Percentiles rank a stretch among this genome's conserved stretches.
These are phyloP conservation scores for Drosophila pallidifrons DNA, from an alignment of 1,140 invertebrate genomes.

Conservation along the genomic window DNA sequence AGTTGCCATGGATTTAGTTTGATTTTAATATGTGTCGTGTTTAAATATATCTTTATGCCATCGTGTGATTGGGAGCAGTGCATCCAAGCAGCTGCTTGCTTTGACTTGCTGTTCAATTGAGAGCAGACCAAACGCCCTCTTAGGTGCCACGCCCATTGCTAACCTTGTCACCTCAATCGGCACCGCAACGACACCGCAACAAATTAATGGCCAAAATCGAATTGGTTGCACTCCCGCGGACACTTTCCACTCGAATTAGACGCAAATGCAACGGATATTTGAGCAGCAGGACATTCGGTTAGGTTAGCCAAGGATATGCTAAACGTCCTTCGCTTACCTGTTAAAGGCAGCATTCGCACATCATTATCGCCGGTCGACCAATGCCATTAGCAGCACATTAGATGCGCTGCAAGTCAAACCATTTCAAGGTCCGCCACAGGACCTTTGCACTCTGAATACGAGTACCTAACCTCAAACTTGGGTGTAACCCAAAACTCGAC, in stretches of 20 bases:
- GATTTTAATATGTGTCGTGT: slow-evolving; percentile 43
- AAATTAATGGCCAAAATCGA: slow-evolving; percentile 43
- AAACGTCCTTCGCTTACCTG: slow-evolving; percentile 49
- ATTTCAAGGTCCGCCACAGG: slow-evolving; percentile 26
- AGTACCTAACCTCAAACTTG: slow-evolving; percentile 29
- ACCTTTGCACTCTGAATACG: slow-evolving; percentile 19
- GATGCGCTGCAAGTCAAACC: slow-evolving; percentile 41
- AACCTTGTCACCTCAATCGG: slow-evolving; percentile 30
- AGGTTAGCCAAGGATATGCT: slow-evolving; percentile 1
- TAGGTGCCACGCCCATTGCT: slow-evolving; percentile 1
- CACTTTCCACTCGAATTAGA: slow-evolving; percentile 40
- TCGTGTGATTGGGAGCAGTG: not conserved
- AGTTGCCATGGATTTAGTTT: slow-evolving; percentile 45
- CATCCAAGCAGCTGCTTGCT: slow-evolving; percentile 17
- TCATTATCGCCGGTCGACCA: slow-evolving; percentile 79
- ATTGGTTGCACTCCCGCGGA: slow-evolving; percentile 33
- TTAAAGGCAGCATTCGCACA: slow-evolving; percentile 61
- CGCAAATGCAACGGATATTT: slow-evolving; percentile 13
- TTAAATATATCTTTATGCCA: slow-evolving; percentile 34
- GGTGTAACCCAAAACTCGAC: slow-evolving; percentile 21
- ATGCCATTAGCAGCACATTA: slow-evolving; percentile 77
- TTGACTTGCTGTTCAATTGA: too few species aligned
- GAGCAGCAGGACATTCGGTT: slow-evolving; percentile 30
- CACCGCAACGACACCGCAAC: slow-evolving; percentile 41
- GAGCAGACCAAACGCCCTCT: not conserved